phyloP scores from a whole-genome alignment of 2,113 vertebrate genomes.

The Erinaceus europaeus region DNA sequence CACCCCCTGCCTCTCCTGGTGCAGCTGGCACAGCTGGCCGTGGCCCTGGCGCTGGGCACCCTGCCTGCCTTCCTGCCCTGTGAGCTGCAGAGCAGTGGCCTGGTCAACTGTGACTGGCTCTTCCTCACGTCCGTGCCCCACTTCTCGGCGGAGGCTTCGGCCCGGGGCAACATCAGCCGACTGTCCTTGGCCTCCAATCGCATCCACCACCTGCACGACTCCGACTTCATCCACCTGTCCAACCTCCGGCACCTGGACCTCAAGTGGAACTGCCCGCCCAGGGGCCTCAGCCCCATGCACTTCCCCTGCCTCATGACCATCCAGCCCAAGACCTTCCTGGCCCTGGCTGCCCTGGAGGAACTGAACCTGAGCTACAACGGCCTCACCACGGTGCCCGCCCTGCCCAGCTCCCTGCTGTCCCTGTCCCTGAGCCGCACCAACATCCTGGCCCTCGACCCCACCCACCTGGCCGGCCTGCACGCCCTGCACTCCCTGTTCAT shows the following conservation, averaged over 20 bases:
- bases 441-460: conserved; percentile 46
- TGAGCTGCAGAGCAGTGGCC: not conserved
- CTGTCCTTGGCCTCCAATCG: conserved; percentile 64
- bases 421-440: conserved; percentile 67
- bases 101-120: conserved; percentile 67
- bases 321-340: conserved; percentile 63
- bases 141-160: not conserved
- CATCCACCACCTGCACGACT: conserved; percentile 62
- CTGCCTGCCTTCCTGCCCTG: conserved; percentile 74
- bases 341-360: conserved; percentile 37
- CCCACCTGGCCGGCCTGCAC: not conserved
- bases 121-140: conserved; percentile 64
- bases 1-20: conserved; percentile 39
- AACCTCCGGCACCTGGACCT: conserved; percentile 56
- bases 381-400: conserved; percentile 43
- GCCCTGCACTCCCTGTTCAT: conserved; percentile 51
- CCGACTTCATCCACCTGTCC: conserved; percentile 41
- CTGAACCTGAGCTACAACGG: conserved; percentile 73
- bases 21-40: not conserved
- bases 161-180: conserved; percentile 38
- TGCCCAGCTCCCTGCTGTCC: conserved; percentile 57
- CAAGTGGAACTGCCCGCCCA: conserved; percentile 69
- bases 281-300: conserved; percentile 49
- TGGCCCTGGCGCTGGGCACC: conserved; percentile 16
- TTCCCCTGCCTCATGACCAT: conserved; percentile 70